Percentiles rank a stretch among this genome's conserved stretches.
phyloP scores from a whole-genome alignment of 2,888 invertebrate species.

The Cataglyphis livida region DNA sequence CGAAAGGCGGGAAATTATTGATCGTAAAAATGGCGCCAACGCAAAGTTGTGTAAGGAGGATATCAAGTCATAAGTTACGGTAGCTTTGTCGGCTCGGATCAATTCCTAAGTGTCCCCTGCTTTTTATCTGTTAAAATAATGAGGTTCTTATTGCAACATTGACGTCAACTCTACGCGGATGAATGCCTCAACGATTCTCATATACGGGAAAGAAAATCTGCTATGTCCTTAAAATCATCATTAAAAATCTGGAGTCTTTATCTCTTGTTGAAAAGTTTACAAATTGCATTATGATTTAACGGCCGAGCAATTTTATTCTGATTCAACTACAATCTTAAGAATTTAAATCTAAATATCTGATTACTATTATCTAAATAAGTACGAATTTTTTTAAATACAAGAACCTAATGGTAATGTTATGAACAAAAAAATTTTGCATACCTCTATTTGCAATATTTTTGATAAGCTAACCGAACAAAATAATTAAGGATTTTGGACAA shows the following conservation, averaged over 20 bases:
- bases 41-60: constrained; percentile 63
- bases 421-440: not conserved
- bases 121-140: constrained; percentile 32
- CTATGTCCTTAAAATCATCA: not conserved
- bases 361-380: not conserved
- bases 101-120: constrained; percentile 9
- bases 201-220: not conserved
- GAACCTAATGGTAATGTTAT: not conserved
- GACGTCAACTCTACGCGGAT: not conserved
- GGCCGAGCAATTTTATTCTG: not conserved
- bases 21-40: constrained; percentile 81
- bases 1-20: constrained; percentile 76
- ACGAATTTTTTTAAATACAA: not conserved
- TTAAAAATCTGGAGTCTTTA: constrained; percentile 3
- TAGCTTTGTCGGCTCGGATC: constrained; percentile 23
- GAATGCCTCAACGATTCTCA: constrained; percentile 20
- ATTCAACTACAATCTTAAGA: not conserved
- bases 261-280: not conserved
- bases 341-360: not conserved
- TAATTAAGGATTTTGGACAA: constrained; percentile 3
- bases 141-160: constrained; percentile 8
- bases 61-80: constrained; percentile 48
- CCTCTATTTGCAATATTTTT: not conserved
- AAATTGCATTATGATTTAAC: not conserved
- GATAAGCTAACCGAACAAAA: not conserved